Conservation (phyloP, 2,888 invertebrate genomes). For the Alsophila aescularia region DNA sequence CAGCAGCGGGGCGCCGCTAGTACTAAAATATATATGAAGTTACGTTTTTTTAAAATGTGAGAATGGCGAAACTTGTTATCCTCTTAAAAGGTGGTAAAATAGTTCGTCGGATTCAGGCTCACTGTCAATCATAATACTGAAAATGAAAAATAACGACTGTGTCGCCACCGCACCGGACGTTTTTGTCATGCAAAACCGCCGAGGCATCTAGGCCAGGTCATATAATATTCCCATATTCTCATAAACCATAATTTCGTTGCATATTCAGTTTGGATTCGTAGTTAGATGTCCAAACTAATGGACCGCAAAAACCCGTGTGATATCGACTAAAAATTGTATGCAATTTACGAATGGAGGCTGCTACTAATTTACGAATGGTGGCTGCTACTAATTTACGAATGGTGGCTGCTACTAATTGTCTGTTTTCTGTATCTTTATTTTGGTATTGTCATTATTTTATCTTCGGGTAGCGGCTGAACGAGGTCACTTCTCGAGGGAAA, state of each 20-base stretch:
- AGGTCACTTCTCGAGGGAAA: conserved; percentile 29
- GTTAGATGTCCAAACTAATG: conserved; percentile 40
- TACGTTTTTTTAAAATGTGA: conserved; percentile 11
- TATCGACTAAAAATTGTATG: conserved; percentile 39
- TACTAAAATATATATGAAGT: neutral
- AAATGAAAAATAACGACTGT: conserved; percentile 46
- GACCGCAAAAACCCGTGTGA: conserved; percentile 41
- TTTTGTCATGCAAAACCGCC: conserved; percentile 37
- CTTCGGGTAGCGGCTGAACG: conserved; percentile 1
- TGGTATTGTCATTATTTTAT: conserved; percentile 19
- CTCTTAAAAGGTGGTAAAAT: conserved; percentile 18
- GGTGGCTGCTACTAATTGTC: conserved; percentile 27
- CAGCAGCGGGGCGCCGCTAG: no score
- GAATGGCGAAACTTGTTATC: conserved; percentile 7
- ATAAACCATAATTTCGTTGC: conserved; percentile 27
- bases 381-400: conserved; percentile 30
- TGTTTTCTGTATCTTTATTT: conserved; percentile 22
- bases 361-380: conserved; percentile 28
- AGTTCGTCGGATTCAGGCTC: conserved; percentile 15
- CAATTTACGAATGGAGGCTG: conserved; percentile 27
- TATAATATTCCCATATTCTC: conserved; percentile 1
- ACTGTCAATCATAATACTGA: conserved; percentile 47
- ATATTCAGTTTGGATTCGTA: conserved; percentile 37
- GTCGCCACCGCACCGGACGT: conserved; percentile 24
- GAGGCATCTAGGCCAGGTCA: conserved; percentile 15